Percentiles rank a stretch among this genome's conserved stretches.
phyloP scores from a whole-genome alignment of 2,113 vertebrate species.

The Agapornis roseicollis region DNA sequence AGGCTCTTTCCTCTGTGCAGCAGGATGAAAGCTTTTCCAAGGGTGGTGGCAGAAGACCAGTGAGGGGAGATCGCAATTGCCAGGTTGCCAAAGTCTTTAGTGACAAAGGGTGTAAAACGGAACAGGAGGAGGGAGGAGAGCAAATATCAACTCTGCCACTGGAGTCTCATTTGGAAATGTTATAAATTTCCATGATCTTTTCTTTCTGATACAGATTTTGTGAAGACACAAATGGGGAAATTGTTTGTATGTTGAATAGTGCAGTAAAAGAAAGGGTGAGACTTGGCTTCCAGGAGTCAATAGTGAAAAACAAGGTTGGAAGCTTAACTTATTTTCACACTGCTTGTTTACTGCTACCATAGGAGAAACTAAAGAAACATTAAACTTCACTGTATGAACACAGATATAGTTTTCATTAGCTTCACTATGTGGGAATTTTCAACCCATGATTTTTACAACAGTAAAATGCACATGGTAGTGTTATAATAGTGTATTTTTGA shows the following conservation, averaged over 20 bases:
- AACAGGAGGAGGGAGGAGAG: neutral
- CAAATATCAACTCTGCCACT: neutral
- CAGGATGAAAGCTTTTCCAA: neutral
- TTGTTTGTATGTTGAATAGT: neutral
- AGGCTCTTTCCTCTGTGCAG: neutral
- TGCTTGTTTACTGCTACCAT: neutral
- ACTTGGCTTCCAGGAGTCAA: neutral
- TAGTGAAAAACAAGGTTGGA: neutral
- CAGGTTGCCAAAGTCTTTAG: neutral
- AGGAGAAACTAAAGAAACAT: neutral
- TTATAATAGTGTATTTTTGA: neutral
- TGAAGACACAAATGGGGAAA: neutral
- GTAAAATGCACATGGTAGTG: neutral
- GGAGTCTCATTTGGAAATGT: neutral
- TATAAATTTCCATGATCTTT: neutral
- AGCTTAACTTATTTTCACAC: neutral
- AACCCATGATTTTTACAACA: neutral
- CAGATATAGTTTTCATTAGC: neutral
- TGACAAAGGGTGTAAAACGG: rapidly evolving
- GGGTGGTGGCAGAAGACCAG: neutral
- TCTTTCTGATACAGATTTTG: neutral
- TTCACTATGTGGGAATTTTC: neutral
- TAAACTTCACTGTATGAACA: neutral
- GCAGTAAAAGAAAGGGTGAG: neutral
- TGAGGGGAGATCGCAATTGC: neutral